These are phyloP conservation scores for Platycheirus rosarum DNA, from an alignment of 2,888 invertebrate species.

Conservation along the genomic window DNA sequence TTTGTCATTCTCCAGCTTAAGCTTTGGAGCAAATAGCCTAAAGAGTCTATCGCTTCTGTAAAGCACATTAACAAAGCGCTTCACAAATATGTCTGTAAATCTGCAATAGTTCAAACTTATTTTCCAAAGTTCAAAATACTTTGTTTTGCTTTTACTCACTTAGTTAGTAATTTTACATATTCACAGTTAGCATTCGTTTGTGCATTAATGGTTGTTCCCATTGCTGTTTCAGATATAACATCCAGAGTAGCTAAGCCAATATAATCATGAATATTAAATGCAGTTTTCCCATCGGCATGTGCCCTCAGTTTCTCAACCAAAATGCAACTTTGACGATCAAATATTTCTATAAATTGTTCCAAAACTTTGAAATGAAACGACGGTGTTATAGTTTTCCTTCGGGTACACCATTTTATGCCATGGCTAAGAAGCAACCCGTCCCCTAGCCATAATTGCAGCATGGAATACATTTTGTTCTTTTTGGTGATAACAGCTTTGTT, in stretches of 20 bases:
- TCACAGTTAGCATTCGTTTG: constrained; percentile 86
- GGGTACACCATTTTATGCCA: constrained; percentile 84
- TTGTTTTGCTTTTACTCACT: constrained; percentile 81
- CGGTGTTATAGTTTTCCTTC: constrained; percentile 88
- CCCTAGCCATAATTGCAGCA: constrained; percentile 73
- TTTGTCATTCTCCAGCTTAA: constrained; percentile 59
- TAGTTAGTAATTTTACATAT: constrained; percentile 88
- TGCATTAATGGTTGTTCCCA: constrained; percentile 76
- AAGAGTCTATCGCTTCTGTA: constrained; percentile 74
- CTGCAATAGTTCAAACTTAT: constrained; percentile 38
- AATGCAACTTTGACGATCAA: constrained; percentile 85
- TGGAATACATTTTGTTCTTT: constrained; percentile 75
- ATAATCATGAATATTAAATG: constrained; percentile 71
- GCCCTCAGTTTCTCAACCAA: constrained; percentile 84
- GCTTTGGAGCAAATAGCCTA: constrained; percentile 49
- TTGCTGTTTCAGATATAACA: constrained; percentile 75
- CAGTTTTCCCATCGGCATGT: constrained; percentile 80
- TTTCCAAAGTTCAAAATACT: neutral
- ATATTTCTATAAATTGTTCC: constrained; percentile 87
- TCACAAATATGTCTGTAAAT: constrained; percentile 68
- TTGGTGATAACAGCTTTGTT: constrained; percentile 52
- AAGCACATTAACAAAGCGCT: constrained; percentile 72
- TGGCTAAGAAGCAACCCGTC: constrained; percentile 64
- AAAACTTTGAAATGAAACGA: constrained; percentile 90
- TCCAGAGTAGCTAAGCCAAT: constrained; percentile 72